Evolutionary conservation across 2,888 invertebrate species (phyloP).

Genomic region (Eristalinus aeneus): DNA sequence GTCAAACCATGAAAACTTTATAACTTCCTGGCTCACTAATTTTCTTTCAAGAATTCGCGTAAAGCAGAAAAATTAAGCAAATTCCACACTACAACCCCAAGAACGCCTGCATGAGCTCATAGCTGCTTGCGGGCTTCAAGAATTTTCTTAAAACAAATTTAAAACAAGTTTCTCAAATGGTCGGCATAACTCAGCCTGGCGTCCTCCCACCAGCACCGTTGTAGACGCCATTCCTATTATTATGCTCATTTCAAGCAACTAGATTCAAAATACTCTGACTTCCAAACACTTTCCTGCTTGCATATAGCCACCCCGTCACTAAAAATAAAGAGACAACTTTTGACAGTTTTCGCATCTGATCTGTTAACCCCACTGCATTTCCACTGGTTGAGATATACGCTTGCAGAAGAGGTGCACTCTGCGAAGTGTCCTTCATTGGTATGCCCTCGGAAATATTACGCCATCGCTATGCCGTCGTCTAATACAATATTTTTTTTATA

Average conservation of each 20-base stretch:
- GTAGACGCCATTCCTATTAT: slow-evolving; percentile 53
- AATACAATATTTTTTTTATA: slow-evolving; percentile 35
- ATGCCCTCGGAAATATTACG: slow-evolving; percentile 44
- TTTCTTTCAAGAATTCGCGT: neutral
- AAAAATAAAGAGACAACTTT: neutral
- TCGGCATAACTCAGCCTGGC: neutral
- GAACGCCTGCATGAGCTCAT: slow-evolving; percentile 7
- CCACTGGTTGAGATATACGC: neutral
- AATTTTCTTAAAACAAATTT: slow-evolving; percentile 54
- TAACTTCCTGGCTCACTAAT: too few species aligned
- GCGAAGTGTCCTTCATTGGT: neutral
- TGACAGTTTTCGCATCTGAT: neutral
- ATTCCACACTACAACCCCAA: neutral
- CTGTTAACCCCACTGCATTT: neutral
- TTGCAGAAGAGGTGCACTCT: slow-evolving; percentile 18
- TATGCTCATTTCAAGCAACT: slow-evolving; percentile 45
- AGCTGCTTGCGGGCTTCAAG: slow-evolving; percentile 50
- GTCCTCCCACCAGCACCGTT: neutral
- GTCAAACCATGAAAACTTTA: too few species aligned
- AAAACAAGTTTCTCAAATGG: slow-evolving; percentile 53
- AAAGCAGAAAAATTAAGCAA: neutral
- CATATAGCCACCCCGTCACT: neutral
- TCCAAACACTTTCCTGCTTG: neutral
- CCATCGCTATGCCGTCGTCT: slow-evolving; percentile 23
- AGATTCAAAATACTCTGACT: slow-evolving; percentile 1